Evolutionary conservation across 2,113 vertebrate genomes (phyloP), one percentile per base, ranked within the genome.

Genomic region (Ammodytes dubius): DNA sequence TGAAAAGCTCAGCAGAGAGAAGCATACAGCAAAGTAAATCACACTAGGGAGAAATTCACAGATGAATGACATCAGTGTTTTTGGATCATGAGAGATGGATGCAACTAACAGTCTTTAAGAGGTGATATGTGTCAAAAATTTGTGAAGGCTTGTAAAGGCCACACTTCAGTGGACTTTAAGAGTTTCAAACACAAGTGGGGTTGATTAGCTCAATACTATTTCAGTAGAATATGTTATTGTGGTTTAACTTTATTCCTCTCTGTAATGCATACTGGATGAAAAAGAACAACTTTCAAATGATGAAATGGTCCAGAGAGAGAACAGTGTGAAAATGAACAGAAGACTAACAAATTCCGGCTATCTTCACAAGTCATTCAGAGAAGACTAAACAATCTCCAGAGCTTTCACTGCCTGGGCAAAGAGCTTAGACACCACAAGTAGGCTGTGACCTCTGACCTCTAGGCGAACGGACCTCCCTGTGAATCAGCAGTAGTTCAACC

Each of bases 401-500:
- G 27, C 39, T 70, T 66, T 81, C 47, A 59, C 54, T 63, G 40
- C 10, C 11, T 77, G 37, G 70, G 46, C 53, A 1, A 43, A 50
- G 40, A 61, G 74, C 45, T 63, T 37, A 70, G 40, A 63, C 9
- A 12, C 10, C 0, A 14, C 40, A 40, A 76, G 70, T 70, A 60
- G 52, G 40, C 54, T 53, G 43, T 79, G 81, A 83, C 74, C 81
- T 85, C 52, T 85, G 87, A 89, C 74, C 78, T 85, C 35, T 63
- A n/a, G 52, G 52, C 68, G 67, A 6, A 10, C 46, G 66, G 56
- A 19, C 43, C 53, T 53, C 64, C 61, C 54, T 7, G 27, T 79
- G 70, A 87, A 46, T 70, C 76, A 72, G 4, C 49, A 74, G 1
- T 42, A 79, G 64, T 68, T 71, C 47, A 71, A 19, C 46, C 35